A percentile compares a stretch with the other conserved stretches of the same genome.
phyloP scores from a whole-genome alignment of 2,888 invertebrate genomes.

The Scaptomyza flava region DNA sequence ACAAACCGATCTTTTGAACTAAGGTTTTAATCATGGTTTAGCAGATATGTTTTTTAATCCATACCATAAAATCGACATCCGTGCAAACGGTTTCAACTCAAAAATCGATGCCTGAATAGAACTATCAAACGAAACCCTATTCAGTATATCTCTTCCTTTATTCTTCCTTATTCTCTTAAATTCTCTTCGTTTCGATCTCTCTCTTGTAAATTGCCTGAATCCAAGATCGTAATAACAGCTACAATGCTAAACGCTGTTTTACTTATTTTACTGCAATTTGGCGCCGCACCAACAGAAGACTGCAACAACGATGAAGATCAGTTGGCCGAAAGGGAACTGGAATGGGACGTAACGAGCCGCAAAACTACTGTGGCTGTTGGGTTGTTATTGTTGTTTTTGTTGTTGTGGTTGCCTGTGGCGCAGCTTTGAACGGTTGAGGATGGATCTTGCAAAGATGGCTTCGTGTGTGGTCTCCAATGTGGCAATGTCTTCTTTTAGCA shows the following conservation, averaged over 20 bases:
- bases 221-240: constrained; percentile 67
- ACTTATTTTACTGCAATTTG: constrained; percentile 73
- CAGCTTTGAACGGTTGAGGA: constrained; percentile 26
- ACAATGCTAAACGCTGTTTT: constrained; percentile 75
- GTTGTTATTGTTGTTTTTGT: constrained; percentile 22
- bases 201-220: constrained; percentile 55
- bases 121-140: background rate
- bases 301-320: constrained; percentile 29
- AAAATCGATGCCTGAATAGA: background rate
- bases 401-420: constrained; percentile 63
- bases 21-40: no score
- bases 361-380: constrained; percentile 67
- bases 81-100: background rate
- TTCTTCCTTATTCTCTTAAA: constrained; percentile 18
- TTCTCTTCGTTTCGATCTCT: constrained; percentile 5
- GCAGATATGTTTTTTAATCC: no score
- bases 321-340: constrained; percentile 8
- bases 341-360: constrained; percentile 65
- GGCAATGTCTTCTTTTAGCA: constrained; percentile 65
- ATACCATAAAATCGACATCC: no score
- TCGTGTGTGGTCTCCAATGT: constrained; percentile 76
- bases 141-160: background rate
- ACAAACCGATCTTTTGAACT: no score
- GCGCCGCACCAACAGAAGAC: constrained; percentile 63
- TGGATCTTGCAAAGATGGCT: constrained; percentile 34